phyloP scores from a whole-genome alignment of 2,113 vertebrate species.

The Ardeotis arabs region DNA sequence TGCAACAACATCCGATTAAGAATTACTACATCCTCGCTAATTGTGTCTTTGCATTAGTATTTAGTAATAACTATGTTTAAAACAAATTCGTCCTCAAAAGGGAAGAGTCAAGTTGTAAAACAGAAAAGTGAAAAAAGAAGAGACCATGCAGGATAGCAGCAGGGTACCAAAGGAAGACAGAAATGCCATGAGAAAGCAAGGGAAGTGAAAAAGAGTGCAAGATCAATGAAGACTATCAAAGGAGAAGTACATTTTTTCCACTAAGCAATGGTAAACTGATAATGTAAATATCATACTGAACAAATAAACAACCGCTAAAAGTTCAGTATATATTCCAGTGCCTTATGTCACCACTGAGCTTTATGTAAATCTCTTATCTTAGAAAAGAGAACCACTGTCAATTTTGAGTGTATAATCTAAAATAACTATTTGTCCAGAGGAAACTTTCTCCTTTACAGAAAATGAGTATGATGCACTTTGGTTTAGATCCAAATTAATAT shows the following conservation, averaged over 20 bases:
- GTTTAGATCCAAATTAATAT: background rate
- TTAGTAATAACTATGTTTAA: background rate
- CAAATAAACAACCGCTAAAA: background rate
- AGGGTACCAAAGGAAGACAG: background rate
- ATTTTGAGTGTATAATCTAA: background rate
- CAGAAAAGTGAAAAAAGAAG: background rate
- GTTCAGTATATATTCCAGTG: background rate
- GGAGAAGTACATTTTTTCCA: background rate
- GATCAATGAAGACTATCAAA: background rate
- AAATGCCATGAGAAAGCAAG: background rate
- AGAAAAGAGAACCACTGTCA: background rate
- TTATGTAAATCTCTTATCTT: background rate
- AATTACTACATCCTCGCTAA: background rate
- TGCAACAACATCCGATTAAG: background rate
- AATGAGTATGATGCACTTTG: background rate
- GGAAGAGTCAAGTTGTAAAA: background rate
- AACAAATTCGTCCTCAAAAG: background rate
- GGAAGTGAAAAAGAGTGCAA: background rate
- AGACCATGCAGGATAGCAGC: background rate
- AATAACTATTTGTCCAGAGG: background rate
- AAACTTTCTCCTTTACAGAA: background rate
- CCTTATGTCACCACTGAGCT: background rate
- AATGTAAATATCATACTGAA: background rate
- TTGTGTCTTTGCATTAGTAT: background rate
- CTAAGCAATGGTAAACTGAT: background rate